phyloP scores from a whole-genome alignment of 2,888 invertebrate genomes.

The Pilophorus perplexus region DNA sequence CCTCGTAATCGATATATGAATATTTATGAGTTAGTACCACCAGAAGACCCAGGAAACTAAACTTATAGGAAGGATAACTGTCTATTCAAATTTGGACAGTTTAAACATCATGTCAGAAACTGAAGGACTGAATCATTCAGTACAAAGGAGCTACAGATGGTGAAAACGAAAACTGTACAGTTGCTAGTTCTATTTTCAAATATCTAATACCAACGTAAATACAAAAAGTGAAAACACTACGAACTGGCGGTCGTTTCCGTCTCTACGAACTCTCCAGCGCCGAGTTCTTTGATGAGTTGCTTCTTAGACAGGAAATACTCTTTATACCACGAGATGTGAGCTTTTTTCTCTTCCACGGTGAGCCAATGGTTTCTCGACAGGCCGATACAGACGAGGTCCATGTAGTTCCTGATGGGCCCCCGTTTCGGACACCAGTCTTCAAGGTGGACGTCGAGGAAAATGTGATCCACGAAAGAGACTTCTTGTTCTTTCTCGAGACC shows the following conservation, averaged over 20 bases:
- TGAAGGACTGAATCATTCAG: too few species aligned
- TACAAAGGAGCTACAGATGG: background rate
- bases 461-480: slow-evolving; percentile 87
- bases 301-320: slow-evolving; percentile 83
- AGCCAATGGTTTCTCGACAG: slow-evolving; percentile 92
- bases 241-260: background rate
- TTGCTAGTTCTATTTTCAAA: too few species aligned
- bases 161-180: background rate
- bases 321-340: slow-evolving; percentile 87
- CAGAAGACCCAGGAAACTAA: too few species aligned
- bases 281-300: slow-evolving; percentile 52
- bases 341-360: slow-evolving; percentile 80
- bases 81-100: too few species aligned
- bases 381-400: slow-evolving; percentile 93
- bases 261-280: slow-evolving; percentile 44
- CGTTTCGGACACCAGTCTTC: slow-evolving; percentile 84
- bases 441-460: slow-evolving; percentile 84
- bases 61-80: too few species aligned
- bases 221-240: too few species aligned
- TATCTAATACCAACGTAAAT: too few species aligned
- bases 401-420: slow-evolving; percentile 92
- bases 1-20: too few species aligned
- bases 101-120: too few species aligned
- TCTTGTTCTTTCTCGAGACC: slow-evolving; percentile 65
- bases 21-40: too few species aligned